Conservation (phyloP, 2,113 vertebrate species). For the Myrmecobius fasciatus region DNA sequence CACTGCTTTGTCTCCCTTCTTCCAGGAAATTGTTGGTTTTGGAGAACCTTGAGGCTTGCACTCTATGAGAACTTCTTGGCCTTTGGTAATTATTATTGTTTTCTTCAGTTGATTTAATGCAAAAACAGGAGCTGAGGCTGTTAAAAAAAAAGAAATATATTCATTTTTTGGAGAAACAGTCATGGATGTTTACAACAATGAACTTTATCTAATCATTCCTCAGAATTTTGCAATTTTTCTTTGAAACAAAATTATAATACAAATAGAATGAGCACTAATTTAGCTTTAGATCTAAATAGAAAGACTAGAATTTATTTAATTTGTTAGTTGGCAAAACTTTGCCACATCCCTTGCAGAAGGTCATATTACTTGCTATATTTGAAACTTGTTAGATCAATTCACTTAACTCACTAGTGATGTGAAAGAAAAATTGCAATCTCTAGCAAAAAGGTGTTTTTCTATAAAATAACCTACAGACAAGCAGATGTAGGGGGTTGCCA, state of each 20-base stretch:
- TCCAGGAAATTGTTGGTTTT: slow-evolving; percentile 94
- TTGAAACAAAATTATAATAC: neutral
- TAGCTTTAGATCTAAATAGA: neutral
- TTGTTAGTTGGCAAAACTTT: neutral
- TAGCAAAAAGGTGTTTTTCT: neutral
- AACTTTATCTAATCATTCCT: neutral
- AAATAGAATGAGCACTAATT: neutral
- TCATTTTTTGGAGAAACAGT: slow-evolving; percentile 46
- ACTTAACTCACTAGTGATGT: neutral
- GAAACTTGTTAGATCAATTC: neutral
- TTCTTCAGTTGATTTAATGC: slow-evolving; percentile 87
- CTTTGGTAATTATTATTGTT: slow-evolving; percentile 91
- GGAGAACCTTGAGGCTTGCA: slow-evolving; percentile 95
- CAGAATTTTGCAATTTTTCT: neutral
- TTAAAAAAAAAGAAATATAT: slow-evolving; percentile 65
- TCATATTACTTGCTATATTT: neutral
- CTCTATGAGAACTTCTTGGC: slow-evolving; percentile 90
- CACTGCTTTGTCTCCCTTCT: slow-evolving; percentile 89
- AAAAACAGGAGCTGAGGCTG: slow-evolving; percentile 94
- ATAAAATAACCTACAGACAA: neutral
- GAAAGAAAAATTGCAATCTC: neutral
- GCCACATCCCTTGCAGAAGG: neutral
- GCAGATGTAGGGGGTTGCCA: neutral
- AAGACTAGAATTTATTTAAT: neutral
- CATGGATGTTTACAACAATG: neutral